Percentiles rank a stretch among this genome's conserved stretches.
Conservation (phyloP, 2,797 vertebrate species). For the Cyclura pinguis region DNA sequence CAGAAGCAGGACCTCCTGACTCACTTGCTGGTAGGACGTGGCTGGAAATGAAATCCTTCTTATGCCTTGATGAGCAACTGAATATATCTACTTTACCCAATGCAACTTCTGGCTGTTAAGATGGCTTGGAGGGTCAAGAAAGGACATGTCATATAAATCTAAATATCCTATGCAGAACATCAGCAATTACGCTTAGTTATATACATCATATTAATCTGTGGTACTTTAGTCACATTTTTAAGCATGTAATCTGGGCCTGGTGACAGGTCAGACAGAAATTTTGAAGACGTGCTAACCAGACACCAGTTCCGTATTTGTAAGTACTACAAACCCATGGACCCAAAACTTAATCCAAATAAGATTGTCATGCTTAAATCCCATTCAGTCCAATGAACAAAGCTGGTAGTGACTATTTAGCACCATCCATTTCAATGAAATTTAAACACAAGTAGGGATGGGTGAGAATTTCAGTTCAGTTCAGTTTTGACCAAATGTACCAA, state of each 20-base stretch:
- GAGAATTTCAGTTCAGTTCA: not conserved
- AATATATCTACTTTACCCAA: too few species aligned
- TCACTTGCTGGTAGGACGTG: too few species aligned
- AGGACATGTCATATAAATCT: too few species aligned
- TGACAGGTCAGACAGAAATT: not conserved
- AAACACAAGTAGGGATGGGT: not conserved
- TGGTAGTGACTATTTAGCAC: not conserved
- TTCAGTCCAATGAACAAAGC: not conserved
- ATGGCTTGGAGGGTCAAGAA: too few species aligned
- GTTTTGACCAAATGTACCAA: not conserved
- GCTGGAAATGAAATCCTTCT: too few species aligned
- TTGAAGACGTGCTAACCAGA: not conserved
- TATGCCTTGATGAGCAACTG: too few species aligned
- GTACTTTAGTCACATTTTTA: too few species aligned
- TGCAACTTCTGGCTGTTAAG: too few species aligned
- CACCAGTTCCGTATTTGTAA: not conserved
- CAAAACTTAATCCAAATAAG: not conserved
- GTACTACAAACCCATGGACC: not conserved
- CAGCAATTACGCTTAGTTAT: not conserved
- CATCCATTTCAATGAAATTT: constrained; percentile 10
- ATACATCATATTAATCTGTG: not conserved
- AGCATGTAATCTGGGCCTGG: too few species aligned
- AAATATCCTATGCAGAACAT: too few species aligned
- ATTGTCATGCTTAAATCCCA: not conserved
- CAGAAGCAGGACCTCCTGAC: too few species aligned